These are phyloP conservation scores for Dynastes maya DNA, from an alignment of 2,888 invertebrate genomes.

Conservation along the genomic window DNA sequence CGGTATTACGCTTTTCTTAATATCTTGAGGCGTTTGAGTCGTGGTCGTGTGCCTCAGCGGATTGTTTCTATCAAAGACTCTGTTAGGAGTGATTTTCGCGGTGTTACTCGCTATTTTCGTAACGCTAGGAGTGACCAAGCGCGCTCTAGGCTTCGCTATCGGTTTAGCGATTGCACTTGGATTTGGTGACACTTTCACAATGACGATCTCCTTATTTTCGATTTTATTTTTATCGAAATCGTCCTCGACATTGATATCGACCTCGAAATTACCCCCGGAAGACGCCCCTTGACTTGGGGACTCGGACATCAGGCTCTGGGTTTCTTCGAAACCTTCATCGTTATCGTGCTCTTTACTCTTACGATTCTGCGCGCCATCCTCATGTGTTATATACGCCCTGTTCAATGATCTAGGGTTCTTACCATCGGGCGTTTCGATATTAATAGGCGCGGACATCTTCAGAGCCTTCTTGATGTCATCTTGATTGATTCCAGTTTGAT, in stretches of 20 bases:
- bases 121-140: background rate
- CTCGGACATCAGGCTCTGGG: conserved; percentile 89
- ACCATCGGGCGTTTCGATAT: conserved; percentile 51
- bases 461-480: conserved; percentile 82
- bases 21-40: conserved; percentile 50
- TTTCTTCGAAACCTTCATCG: conserved; percentile 94
- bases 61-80: conserved; percentile 61
- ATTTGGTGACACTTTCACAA: conserved; percentile 49
- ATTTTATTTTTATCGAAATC: conserved; percentile 56
- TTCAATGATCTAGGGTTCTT: conserved; percentile 43
- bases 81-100: conserved; percentile 53
- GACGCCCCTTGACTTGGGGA: conserved; percentile 90
- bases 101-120: conserved; percentile 28
- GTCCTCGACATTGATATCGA: conserved; percentile 69
- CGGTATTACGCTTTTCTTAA: conserved; percentile 66
- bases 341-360: conserved; percentile 79
- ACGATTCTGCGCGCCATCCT: conserved; percentile 60
- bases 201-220: conserved; percentile 58
- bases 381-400: conserved; percentile 57
- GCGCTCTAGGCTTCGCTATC: background rate
- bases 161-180: conserved; percentile 6
- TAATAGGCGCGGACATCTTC: conserved; percentile 63
- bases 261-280: conserved; percentile 76
- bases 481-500: conserved; percentile 81
- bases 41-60: conserved; percentile 61